These are phyloP conservation scores for Leistus spinibarbis DNA, from an alignment of 2,888 invertebrate genomes.

Conservation along the genomic window DNA sequence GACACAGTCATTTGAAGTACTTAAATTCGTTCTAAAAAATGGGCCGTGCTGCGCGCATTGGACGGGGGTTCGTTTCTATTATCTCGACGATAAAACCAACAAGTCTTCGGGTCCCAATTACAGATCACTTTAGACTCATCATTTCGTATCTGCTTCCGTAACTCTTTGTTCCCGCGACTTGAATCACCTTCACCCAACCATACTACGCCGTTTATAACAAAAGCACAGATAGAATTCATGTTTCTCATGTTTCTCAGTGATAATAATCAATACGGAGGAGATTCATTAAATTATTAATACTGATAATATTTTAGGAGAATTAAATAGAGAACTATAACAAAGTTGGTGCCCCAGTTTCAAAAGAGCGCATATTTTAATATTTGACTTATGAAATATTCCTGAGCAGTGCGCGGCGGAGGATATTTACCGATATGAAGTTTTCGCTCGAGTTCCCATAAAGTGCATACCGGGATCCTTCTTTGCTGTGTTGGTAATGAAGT, in stretches of 20 bases:
- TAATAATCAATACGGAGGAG: no score
- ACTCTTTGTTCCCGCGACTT: slow-evolving; percentile 17
- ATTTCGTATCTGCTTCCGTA: slow-evolving; percentile 33
- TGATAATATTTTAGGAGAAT: no score
- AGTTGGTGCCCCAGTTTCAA: no score
- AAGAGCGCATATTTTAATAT: no score
- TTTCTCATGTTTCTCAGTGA: background rate
- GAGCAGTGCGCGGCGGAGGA: no score
- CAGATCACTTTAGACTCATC: slow-evolving; percentile 35
- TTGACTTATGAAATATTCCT: no score
- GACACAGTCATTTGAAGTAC: slow-evolving; percentile 15
- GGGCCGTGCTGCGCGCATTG: background rate
- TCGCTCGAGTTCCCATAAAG: no score
- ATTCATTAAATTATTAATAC: background rate
- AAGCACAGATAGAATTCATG: background rate
- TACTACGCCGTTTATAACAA: background rate
- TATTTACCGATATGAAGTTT: no score
- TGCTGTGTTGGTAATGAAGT: slow-evolving; percentile 46
- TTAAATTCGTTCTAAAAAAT: background rate
- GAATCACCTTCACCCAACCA: slow-evolving; percentile 1
- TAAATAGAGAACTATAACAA: no score
- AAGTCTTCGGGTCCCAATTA: slow-evolving; percentile 33
- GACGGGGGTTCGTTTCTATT: slow-evolving; percentile 24
- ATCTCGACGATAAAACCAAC: slow-evolving; percentile 34
- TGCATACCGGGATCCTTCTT: background rate